Conservation (phyloP, 2,113 vertebrate genomes). For the Heterochromis multidens region DNA sequence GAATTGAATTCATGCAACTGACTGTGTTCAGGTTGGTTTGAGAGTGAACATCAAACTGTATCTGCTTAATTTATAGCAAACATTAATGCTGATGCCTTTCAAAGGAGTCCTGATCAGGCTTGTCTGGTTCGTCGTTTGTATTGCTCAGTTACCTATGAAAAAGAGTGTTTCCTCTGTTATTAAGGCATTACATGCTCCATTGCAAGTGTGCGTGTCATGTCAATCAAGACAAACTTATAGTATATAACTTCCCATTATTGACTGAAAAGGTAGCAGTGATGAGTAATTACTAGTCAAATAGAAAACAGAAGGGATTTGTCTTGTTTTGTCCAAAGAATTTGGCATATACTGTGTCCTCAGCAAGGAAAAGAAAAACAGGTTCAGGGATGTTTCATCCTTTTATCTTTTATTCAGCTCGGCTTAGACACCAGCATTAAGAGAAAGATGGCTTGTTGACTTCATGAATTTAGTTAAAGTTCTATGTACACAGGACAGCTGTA, state of each 20-base stretch:
- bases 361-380: neutral
- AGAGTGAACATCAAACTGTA: neutral
- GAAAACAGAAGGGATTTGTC: neutral
- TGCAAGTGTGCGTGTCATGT: constrained; percentile 31
- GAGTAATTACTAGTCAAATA: constrained; percentile 2
- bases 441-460: neutral
- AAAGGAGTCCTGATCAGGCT: constrained; percentile 20
- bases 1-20: neutral
- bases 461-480: neutral
- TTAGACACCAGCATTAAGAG: neutral
- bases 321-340: neutral
- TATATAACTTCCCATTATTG: neutral
- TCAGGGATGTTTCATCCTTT: neutral
- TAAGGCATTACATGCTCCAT: constrained; percentile 43
- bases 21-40: neutral
- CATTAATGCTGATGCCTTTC: neutral
- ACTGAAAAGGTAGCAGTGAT: neutral
- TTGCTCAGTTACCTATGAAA: neutral
- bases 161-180: constrained; percentile 32
- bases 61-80: neutral
- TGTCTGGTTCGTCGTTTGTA: constrained; percentile 7
- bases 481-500: neutral
- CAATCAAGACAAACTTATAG: constrained; percentile 3
- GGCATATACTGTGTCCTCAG: neutral
- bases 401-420: neutral